Conservation (phyloP, 1,140 invertebrate genomes). For the Stegodyphus dumicola region DNA sequence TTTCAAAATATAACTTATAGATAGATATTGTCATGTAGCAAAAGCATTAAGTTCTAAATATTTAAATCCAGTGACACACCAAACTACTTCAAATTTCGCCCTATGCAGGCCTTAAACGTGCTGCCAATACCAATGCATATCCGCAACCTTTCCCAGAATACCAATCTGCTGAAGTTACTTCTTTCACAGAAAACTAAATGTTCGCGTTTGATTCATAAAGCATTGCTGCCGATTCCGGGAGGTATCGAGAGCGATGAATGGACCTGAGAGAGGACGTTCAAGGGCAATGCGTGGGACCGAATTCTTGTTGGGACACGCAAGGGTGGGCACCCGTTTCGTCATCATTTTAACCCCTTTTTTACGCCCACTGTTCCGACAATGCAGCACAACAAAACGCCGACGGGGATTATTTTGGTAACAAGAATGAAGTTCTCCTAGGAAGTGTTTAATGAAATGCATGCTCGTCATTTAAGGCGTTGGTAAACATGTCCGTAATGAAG, state of each 20-base stretch:
- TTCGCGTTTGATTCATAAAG: background rate
- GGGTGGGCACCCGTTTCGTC: background rate
- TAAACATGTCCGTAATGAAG: no score
- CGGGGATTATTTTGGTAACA: no score
- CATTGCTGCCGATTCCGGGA: background rate
- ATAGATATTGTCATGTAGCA: no score
- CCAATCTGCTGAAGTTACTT: background rate
- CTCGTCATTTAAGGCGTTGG: no score
- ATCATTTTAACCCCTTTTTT: background rate
- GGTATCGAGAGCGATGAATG: background rate
- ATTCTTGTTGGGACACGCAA: background rate
- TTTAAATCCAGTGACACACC: no score
- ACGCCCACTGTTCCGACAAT: background rate
- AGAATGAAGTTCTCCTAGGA: no score
- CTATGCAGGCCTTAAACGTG: background rate
- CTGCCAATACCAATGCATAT: background rate
- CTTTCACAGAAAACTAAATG: background rate
- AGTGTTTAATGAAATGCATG: no score
- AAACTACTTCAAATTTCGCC: no score
- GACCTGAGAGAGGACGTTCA: background rate
- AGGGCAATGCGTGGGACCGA: slow-evolving; percentile 22
- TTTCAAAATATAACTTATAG: no score
- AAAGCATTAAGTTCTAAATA: no score
- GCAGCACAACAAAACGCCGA: background rate
- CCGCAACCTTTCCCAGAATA: background rate